Conservation (phyloP, 2,113 vertebrate genomes). For the Malurus cyaneus region DNA sequence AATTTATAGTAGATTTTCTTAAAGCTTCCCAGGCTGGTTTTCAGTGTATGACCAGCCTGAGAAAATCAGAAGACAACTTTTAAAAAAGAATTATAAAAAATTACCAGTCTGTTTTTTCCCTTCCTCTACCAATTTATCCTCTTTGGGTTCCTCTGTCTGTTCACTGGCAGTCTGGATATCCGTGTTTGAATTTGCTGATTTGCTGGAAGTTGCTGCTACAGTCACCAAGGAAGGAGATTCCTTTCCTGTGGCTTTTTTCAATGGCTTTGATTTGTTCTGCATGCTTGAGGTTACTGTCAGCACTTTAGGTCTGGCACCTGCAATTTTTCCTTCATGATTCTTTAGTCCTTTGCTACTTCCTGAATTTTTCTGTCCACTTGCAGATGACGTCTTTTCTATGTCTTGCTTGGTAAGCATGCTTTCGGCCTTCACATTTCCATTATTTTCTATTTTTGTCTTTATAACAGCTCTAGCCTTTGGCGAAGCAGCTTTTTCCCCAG, state of each 20-base stretch:
- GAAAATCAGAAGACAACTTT: neutral
- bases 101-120: conserved; percentile 61
- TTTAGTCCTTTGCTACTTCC: conserved; percentile 70
- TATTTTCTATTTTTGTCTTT: conserved; percentile 76
- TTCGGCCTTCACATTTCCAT: conserved; percentile 73
- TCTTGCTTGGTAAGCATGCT: conserved; percentile 69
- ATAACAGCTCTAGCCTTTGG: conserved; percentile 81
- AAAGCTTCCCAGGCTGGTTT: neutral
- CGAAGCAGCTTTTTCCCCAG: conserved; percentile 71
- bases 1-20: conserved; percentile 4
- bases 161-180: conserved; percentile 46
- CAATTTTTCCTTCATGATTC: conserved; percentile 78
- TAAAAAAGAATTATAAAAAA: neutral
- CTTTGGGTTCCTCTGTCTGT: conserved; percentile 56
- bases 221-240: conserved; percentile 63
- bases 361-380: conserved; percentile 74
- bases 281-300: conserved; percentile 65
- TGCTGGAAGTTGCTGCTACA: conserved; percentile 41
- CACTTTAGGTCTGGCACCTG: conserved; percentile 86
- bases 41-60: neutral
- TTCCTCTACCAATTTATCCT: conserved; percentile 58
- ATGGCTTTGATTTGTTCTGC: conserved; percentile 74
- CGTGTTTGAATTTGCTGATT: conserved; percentile 52
- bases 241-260: conserved; percentile 73
- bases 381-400: conserved; percentile 57